Base-by-base conservation (phyloP, 23 tunicate species). In the Botrylloides violaceus region DNA sequence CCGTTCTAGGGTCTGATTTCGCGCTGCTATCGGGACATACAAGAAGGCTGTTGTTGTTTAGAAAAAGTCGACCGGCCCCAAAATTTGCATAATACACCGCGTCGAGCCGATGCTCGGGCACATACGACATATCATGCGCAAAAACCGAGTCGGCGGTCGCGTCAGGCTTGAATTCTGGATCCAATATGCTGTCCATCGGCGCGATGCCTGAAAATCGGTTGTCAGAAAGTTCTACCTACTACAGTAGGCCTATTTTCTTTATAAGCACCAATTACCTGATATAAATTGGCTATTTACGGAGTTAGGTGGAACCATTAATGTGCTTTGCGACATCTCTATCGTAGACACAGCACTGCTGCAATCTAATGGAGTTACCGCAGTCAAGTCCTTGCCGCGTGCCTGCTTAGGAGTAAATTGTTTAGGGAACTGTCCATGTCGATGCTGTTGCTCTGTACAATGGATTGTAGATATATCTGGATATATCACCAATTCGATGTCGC, bases 391-490 rank as follows among this genome's bases (percentile, higher is more conserved):
- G 29, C 70, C 77, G 7, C 38, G 79, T 1, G 34, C 55, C 1
- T 19, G 25, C 0, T 28, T 79, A 58, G 63, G 59, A 3, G 75
- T 38, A 23, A 78, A 59, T 19, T 66, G 72, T 64, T 61, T 37
- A 1, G 36, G 70, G 0, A 48, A 20, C 32, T 56, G 63, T 22
- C 31, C 83, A 4, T 34, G 66, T 19, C 22, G 58, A 32, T 48
- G 57, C 65, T 49, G 34, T 6, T 48, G 33, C n/a, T 64, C 79
- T 31, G 76, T 75, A 32, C 37, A 25, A 37, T 65, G 34, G 15
- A 87, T 87, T 21, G 95, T 87, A 15, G 95, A 87, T 81, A 87
- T 87, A 20, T 87, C 95, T 18, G 95, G 95, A 34, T 84, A 86
- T 43, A 78, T 77, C 1, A 74, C 53, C 32, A 73, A 38, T 50